A percentile compares a stretch with the other conserved stretches of the same genome.
Evolutionary conservation across 2,797 vertebrate genomes (phyloP).

Genomic region (Decapterus maruadsi): DNA sequence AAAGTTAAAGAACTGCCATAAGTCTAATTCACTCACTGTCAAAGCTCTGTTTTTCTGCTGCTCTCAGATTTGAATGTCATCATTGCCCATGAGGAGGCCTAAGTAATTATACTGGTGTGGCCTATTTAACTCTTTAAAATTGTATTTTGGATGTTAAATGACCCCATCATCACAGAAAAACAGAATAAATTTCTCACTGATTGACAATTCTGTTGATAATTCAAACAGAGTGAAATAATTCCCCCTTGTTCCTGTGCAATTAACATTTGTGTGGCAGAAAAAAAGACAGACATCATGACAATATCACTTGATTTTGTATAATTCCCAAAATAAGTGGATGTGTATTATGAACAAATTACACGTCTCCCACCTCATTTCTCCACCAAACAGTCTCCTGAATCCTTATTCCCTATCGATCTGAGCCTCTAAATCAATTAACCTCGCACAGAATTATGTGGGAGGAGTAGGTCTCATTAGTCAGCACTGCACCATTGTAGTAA

Average conservation of each 20-base stretch:
- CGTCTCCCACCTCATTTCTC: slow-evolving; percentile 33
- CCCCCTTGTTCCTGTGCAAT: neutral
- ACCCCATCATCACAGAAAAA: neutral
- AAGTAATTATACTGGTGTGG: neutral
- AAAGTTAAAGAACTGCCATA: neutral
- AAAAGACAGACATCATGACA: neutral
- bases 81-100: neutral
- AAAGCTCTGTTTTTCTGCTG: neutral
- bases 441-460: slow-evolving; percentile 18
- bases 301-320: neutral
- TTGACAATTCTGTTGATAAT: neutral
- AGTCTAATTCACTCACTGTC: neutral
- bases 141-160: neutral
- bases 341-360: neutral
- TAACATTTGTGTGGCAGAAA: neutral
- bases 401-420: slow-evolving; percentile 37
- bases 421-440: slow-evolving; percentile 50
- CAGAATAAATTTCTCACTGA: neutral
- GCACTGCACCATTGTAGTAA: slow-evolving; percentile 5
- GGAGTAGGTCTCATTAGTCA: slow-evolving; percentile 38
- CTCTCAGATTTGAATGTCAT: neutral
- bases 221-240: neutral
- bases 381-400: slow-evolving; percentile 26
- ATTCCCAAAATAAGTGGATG: neutral
- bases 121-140: neutral